A percentile compares a stretch with the other conserved stretches of the same genome.
Conservation (phyloP, 2,113 vertebrate species). For the Jaculus jaculus region DNA sequence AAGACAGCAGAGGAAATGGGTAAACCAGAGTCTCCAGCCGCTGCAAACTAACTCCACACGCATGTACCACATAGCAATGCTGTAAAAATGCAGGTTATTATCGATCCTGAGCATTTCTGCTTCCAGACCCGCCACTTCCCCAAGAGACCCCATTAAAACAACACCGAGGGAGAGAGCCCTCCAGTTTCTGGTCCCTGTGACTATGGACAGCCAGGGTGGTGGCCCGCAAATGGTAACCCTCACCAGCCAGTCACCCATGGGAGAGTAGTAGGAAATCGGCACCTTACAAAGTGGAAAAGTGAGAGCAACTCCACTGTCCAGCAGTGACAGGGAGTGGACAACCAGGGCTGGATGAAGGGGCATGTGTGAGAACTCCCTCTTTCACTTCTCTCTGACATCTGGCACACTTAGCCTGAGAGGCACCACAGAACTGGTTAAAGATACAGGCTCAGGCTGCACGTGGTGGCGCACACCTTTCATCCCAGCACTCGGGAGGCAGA, state of each 20-base stretch:
- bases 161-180: accelerated
- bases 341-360: neutral
- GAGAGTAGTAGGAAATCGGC: neutral
- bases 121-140: accelerated
- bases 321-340: too few species aligned
- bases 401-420: neutral
- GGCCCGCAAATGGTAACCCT: neutral
- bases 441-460: too few species aligned
- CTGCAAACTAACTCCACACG: too few species aligned
- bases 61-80: too few species aligned
- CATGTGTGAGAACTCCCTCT: too few species aligned
- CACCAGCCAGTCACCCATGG: neutral
- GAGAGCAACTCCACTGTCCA: neutral
- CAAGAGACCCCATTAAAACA: neutral
- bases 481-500: too few species aligned
- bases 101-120: neutral
- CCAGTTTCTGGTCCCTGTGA: accelerated
- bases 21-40: too few species aligned
- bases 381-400: neutral
- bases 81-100: too few species aligned
- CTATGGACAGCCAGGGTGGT: neutral
- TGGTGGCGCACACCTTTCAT: too few species aligned
- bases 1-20: too few species aligned
- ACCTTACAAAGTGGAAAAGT: neutral
- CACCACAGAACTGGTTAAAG: neutral